Percentiles rank a stretch among this genome's conserved stretches.
phyloP scores from a whole-genome alignment of 2,113 vertebrate species.

The Sinocyclocheilus maitianheensis region DNA sequence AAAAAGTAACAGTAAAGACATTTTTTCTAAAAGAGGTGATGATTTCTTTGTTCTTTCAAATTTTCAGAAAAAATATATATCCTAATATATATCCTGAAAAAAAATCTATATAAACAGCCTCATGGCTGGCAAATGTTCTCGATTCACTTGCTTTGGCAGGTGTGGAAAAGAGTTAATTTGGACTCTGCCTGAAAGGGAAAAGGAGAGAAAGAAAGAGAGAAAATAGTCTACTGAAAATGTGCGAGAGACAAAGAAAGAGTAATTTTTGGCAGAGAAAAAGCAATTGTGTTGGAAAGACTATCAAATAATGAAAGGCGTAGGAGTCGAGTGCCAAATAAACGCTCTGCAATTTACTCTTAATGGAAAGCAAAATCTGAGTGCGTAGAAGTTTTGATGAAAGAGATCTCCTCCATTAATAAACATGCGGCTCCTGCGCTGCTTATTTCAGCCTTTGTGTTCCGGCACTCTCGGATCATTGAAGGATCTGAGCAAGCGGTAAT shows the following conservation, averaged over 20 bases:
- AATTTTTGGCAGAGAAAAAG: background rate
- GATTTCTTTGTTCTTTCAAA: background rate
- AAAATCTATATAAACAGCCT: background rate
- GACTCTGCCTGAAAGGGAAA: background rate
- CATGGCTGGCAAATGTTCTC: background rate
- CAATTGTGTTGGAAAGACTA: background rate
- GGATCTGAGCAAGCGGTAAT: background rate
- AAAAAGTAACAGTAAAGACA: too few species aligned
- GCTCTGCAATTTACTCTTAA: conserved; percentile 17
- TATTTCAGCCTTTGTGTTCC: conserved; percentile 11
- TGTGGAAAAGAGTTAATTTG: background rate
- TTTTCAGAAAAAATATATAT: background rate
- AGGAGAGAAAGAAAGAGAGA: conserved; percentile 11
- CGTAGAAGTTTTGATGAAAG: conserved; percentile 14
- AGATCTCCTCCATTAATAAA: conserved; percentile 9
- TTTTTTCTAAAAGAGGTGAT: too few species aligned
- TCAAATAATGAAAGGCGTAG: conserved; percentile 16
- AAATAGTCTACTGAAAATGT: background rate
- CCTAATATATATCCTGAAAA: too few species aligned
- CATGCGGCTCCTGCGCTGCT: conserved; percentile 2
- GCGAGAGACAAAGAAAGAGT: background rate
- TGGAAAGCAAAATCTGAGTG: conserved; percentile 8
- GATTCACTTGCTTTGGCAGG: background rate
- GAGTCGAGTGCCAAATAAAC: conserved; percentile 35
- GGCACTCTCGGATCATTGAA: background rate